A percentile compares a stretch with the other conserved stretches of the same genome.
phyloP scores from a whole-genome alignment of 2,888 invertebrate species.

The Leptopterna dolabrata region DNA sequence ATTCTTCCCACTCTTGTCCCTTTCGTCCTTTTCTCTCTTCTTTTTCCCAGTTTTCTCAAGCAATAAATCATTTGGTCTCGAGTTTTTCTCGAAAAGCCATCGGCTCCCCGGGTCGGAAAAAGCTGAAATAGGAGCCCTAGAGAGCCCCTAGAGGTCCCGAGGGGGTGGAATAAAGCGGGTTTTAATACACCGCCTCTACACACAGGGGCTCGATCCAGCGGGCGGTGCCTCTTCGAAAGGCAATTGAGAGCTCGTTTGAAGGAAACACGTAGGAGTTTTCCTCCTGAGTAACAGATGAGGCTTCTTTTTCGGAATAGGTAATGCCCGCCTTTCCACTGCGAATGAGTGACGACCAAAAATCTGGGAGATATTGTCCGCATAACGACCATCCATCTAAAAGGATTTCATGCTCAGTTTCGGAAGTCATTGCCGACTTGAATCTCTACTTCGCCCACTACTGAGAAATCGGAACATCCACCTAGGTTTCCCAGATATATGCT shows the following conservation, averaged over 20 bases:
- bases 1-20: constrained; percentile 28
- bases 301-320: constrained; percentile 27
- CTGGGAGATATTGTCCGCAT: constrained; percentile 36
- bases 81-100: constrained; percentile 43
- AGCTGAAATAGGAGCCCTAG: not conserved
- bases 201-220: not conserved
- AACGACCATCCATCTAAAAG: constrained; percentile 27
- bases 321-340: constrained; percentile 9
- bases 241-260: constrained; percentile 51
- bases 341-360: constrained; percentile 41
- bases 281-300: constrained; percentile 27
- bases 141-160: constrained; percentile 5
- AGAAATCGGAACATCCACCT: not conserved
- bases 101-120: not conserved
- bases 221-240: not conserved
- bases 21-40: not conserved
- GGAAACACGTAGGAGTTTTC: constrained; percentile 39
- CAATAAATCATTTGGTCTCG: constrained; percentile 41
- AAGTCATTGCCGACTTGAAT: not conserved
- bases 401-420: not conserved
- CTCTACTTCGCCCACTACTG: not conserved
- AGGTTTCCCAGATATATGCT: too few relatives aligned
- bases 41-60: not conserved
- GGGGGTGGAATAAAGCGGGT: constrained; percentile 45
- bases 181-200: constrained; percentile 40